Conservation (phyloP, 2,797 vertebrate genomes). For the Cynopterus sphinx region DNA sequence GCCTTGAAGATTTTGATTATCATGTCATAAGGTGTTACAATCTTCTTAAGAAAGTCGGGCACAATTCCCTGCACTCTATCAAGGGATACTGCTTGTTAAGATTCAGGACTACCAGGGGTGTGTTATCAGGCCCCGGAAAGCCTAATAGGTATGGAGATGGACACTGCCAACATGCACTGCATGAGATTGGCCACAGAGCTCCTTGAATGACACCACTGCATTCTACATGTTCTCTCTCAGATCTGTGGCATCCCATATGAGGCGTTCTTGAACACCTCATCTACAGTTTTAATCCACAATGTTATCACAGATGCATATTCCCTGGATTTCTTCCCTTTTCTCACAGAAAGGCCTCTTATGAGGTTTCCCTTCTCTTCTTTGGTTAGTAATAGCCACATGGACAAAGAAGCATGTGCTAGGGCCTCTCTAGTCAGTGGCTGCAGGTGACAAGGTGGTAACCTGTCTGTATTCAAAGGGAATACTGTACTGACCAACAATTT, state of each 20-base stretch:
- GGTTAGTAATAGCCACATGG: constrained; percentile 98
- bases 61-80: constrained; percentile 94
- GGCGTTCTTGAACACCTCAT: constrained; percentile 98
- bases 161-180: constrained; percentile 97
- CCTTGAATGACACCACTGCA: constrained; percentile 96
- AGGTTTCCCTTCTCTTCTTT: constrained; percentile 97
- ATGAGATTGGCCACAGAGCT: constrained; percentile 99
- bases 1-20: constrained; percentile 82
- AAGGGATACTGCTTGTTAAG: constrained; percentile 94
- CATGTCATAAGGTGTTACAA: constrained; percentile 93
- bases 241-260: constrained; percentile 96
- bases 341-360: constrained; percentile 96
- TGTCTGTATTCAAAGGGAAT: constrained; percentile 98
- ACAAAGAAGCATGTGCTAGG: constrained; percentile 95
- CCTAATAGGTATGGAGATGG: constrained; percentile 85
- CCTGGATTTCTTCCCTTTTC: constrained; percentile 94
- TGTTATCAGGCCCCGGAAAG: constrained; percentile 91
- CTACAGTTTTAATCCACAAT: constrained; percentile 93
- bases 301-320: constrained; percentile 98
- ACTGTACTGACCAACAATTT: constrained; percentile 97
- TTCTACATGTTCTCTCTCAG: constrained; percentile 99
- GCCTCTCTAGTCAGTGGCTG: constrained; percentile 96
- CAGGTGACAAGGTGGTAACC: constrained; percentile 96
- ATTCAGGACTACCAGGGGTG: constrained; percentile 92
- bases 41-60: constrained; percentile 96